Evolutionary conservation across 2,797 vertebrate genomes (phyloP), one percentile per base, ranked within the genome.

Genomic region (Perdix hodgsoniae): DNA sequence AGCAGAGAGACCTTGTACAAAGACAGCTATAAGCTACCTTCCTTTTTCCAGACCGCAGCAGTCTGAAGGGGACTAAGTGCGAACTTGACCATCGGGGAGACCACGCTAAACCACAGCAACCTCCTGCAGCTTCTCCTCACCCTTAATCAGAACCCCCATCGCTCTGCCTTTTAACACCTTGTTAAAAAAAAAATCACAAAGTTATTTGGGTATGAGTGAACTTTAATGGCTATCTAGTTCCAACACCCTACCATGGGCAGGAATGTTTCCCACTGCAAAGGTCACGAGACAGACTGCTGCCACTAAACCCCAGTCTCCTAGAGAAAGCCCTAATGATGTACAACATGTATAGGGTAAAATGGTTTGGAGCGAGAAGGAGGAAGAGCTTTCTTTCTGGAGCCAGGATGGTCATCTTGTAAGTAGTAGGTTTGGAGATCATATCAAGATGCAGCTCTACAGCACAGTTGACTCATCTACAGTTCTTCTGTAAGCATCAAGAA

Each of bases 401-500:
- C 15, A 5, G 33, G 50, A 63, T 31, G 56, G 21, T 64, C 26
- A 71, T 40, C 18, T 29, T 35, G 5, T 3, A 4, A 84, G 24
- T 31, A 45, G 29, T 19, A 81, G 8, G 16, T 61, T 29, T 26
- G 26, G 19, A 33, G 14, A 45, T 4, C 9, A 27, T 35, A 64
- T 10, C n/a, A 75, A 59, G 42, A 63, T 0, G 1, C 1, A 3
- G 9, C 4, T 42, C n/a, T 78, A 81, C 14, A 59, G 15, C 7
- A 65, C 0, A 52, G 11, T 2, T 56, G 27, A 91, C 14, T n/a
- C 1, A 2, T 18, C 33, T 65, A 33, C 19, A 77, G 21, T 50
- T 63, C 39, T 78, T 12, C 40, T 78, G 11, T 50, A 35, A 72
- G 18, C n/a, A 26, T 64, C 64, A 80, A 40, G 31, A 74, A 81